Conservation (phyloP, 2,797 vertebrate genomes). For the Sitta carolinensis region DNA sequence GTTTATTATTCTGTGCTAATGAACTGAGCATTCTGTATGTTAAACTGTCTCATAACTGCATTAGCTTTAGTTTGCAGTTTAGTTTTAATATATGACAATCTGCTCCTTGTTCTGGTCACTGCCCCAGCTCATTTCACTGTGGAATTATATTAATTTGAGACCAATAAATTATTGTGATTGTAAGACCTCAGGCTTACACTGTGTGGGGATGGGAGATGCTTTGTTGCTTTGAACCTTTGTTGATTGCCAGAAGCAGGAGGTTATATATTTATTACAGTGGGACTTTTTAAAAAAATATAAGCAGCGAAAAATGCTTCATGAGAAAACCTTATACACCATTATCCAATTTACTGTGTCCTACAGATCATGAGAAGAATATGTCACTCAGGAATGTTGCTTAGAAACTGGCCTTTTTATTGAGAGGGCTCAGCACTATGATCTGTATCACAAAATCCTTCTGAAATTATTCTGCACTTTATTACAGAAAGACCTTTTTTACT, state of each 20-base stretch:
- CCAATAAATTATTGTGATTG: neutral
- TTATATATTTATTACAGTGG: neutral
- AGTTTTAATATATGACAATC: neutral
- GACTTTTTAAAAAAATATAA: neutral
- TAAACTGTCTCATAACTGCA: neutral
- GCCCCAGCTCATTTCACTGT: neutral
- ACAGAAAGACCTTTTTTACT: neutral
- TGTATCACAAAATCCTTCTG: neutral
- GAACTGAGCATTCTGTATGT: neutral
- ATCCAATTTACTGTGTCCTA: neutral
- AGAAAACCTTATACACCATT: neutral
- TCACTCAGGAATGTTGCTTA: neutral
- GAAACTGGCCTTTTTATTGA: neutral
- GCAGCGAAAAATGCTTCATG: neutral
- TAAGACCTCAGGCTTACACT: neutral
- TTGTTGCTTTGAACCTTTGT: neutral
- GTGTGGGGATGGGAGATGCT: neutral
- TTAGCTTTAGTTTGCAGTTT: neutral
- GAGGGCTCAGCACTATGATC: neutral
- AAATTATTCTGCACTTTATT: neutral
- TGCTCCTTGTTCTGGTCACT: neutral
- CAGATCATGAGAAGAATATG: neutral
- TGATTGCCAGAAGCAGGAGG: neutral
- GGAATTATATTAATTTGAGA: neutral
- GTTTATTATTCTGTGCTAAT: neutral